Conservation (phyloP, 2,113 vertebrate genomes). For the Calidris pugnax region DNA sequence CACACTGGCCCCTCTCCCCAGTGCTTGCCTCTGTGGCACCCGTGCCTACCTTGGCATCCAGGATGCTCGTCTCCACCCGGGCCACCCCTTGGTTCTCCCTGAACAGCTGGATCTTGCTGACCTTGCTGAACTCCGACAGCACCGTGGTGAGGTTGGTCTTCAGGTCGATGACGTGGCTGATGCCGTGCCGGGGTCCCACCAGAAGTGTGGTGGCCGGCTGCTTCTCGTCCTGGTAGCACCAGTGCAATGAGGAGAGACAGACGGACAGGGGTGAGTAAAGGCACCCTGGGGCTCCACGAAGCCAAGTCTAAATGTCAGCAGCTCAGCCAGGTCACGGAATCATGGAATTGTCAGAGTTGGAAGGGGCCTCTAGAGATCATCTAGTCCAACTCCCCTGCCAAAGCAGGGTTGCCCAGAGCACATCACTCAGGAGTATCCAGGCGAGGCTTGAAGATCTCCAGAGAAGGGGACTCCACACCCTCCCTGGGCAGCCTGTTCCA, state of each 20-base stretch:
- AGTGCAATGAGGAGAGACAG: background rate
- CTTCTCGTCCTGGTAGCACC: slow-evolving; percentile 86
- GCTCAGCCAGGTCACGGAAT: background rate
- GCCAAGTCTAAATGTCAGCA: background rate
- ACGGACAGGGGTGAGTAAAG: background rate
- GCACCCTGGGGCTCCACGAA: background rate
- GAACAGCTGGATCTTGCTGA: slow-evolving; percentile 96
- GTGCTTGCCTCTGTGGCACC: accelerated
- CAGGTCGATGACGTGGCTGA: slow-evolving; percentile 97
- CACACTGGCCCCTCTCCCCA: accelerated
- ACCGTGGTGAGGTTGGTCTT: slow-evolving; percentile 99
- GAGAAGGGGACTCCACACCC: no score
- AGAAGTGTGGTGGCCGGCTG: slow-evolving; percentile 92
- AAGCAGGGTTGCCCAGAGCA: no score
- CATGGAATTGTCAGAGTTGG: no score
- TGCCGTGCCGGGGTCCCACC: slow-evolving; percentile 95
- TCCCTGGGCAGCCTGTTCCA: no score
- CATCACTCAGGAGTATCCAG: no score
- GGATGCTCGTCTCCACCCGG: slow-evolving; percentile 92
- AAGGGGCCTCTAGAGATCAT: no score
- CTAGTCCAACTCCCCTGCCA: no score
- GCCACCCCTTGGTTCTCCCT: slow-evolving; percentile 95
- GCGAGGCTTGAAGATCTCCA: no score
- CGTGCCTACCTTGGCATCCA: slow-evolving; percentile 89
- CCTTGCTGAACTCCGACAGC: slow-evolving; percentile 93